phyloP scores from a whole-genome alignment of 2,888 invertebrate genomes.

The Cosmia trapezina region DNA sequence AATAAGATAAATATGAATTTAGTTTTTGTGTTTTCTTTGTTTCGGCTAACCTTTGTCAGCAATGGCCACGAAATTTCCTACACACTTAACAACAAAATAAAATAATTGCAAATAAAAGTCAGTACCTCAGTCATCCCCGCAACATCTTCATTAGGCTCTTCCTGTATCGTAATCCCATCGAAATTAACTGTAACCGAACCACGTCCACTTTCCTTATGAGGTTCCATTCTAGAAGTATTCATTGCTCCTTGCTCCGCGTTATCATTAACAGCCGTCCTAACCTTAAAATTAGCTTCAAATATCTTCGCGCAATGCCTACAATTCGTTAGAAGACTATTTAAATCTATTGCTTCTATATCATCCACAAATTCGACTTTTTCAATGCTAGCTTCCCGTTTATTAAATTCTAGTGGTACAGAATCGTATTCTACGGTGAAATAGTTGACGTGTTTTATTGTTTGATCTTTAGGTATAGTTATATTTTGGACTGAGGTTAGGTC shows the following conservation, averaged over 20 bases:
- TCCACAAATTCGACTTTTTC: slow-evolving; percentile 56
- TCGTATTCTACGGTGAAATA: slow-evolving; percentile 83
- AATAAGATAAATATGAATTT: background rate
- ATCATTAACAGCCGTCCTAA: slow-evolving; percentile 73
- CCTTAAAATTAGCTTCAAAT: slow-evolving; percentile 69
- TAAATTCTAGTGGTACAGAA: slow-evolving; percentile 50
- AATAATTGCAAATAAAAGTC: slow-evolving; percentile 1
- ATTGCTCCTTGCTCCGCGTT: slow-evolving; percentile 45
- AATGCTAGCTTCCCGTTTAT: slow-evolving; percentile 44
- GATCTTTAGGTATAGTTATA: slow-evolving; percentile 71
- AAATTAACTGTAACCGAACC: slow-evolving; percentile 74
- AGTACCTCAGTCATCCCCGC: slow-evolving; percentile 77
- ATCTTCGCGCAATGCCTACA: slow-evolving; percentile 79
- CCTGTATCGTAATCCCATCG: slow-evolving; percentile 64
- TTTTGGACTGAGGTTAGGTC: slow-evolving; percentile 80
- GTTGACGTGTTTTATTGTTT: slow-evolving; percentile 78
- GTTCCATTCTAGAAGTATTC: slow-evolving; percentile 61
- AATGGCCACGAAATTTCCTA: background rate
- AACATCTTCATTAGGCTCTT: slow-evolving; percentile 73
- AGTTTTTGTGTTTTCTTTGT: background rate
- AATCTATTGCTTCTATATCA: slow-evolving; percentile 46
- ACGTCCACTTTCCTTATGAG: slow-evolving; percentile 45
- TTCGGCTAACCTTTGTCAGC: background rate
- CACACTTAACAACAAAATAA: background rate
- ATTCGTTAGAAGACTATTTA: slow-evolving; percentile 62